phyloP scores from a whole-genome alignment of 2,797 vertebrate genomes.

The Neostethus bicornis region DNA sequence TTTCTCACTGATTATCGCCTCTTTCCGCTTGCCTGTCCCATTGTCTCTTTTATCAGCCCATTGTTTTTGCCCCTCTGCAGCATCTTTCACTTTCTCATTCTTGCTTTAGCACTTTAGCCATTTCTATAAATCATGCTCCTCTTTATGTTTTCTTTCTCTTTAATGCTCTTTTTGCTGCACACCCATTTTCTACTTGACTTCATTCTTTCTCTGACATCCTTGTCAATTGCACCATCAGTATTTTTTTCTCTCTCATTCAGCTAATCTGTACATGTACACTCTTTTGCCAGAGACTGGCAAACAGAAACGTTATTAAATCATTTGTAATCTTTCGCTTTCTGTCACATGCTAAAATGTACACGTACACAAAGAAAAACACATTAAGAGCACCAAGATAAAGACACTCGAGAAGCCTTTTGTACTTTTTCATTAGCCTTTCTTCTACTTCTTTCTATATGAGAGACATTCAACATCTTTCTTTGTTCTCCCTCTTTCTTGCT shows the following conservation, averaged over 20 bases:
- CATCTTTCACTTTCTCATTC: constrained; percentile 28
- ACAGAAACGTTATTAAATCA: constrained; percentile 7
- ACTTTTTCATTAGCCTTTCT: constrained; percentile 59
- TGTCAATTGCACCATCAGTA: constrained; percentile 23
- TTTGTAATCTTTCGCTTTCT: background rate
- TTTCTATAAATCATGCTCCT: constrained; percentile 51
- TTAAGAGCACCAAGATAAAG: constrained; percentile 21
- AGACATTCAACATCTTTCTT: constrained; percentile 62
- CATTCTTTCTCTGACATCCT: constrained; percentile 31
- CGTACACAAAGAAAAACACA: constrained; percentile 22
- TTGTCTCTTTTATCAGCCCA: constrained; percentile 6
- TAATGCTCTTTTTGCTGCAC: constrained; percentile 20
- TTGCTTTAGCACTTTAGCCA: constrained; percentile 29
- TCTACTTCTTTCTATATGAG: constrained; percentile 53
- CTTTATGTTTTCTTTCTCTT: constrained; percentile 32
- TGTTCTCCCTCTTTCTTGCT: constrained; percentile 39
- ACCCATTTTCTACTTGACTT: constrained; percentile 46
- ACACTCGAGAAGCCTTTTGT: constrained; percentile 58
- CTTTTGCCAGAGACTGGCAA: constrained; percentile 7
- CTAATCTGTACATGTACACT: constrained; percentile 26
- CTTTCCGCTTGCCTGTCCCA: background rate
- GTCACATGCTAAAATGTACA: constrained; percentile 36
- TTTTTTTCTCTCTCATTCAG: constrained; percentile 9
- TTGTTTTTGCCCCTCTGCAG: constrained; percentile 25
- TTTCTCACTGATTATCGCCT: constrained; percentile 22